These are phyloP conservation scores for Campopleginae sp. DNA, from an alignment of 2,888 invertebrate genomes.

Conservation along the genomic window DNA sequence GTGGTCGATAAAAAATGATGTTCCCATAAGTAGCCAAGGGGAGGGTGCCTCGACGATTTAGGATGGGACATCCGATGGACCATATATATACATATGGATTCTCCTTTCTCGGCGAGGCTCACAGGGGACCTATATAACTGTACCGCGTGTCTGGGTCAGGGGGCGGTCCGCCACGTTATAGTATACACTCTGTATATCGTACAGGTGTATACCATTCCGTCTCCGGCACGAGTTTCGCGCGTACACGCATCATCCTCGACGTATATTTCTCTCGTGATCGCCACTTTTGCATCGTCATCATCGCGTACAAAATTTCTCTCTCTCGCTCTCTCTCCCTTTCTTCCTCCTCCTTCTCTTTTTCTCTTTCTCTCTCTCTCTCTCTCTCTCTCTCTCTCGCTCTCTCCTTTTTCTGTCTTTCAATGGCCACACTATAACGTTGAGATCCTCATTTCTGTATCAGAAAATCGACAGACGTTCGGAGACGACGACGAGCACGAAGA, in stretches of 20 bases:
- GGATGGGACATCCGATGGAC: slow-evolving; percentile 13
- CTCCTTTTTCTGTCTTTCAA: slow-evolving; percentile 37
- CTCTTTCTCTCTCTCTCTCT: slow-evolving; percentile 63
- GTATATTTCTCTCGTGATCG: slow-evolving; percentile 67
- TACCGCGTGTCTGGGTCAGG: slow-evolving; percentile 86
- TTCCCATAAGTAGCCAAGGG: slow-evolving; percentile 1
- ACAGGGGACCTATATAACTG: slow-evolving; percentile 85
- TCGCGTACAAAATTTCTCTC: slow-evolving; percentile 64
- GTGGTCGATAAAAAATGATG: slow-evolving; percentile 17
- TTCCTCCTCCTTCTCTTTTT: slow-evolving; percentile 31
- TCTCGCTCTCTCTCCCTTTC: slow-evolving; percentile 63
- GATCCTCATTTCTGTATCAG: slow-evolving; percentile 59
- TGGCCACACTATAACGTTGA: slow-evolving; percentile 47
- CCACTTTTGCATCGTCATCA: slow-evolving; percentile 64
- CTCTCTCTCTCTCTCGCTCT: slow-evolving; percentile 26
- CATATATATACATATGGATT: slow-evolving; percentile 33
- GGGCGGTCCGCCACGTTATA: slow-evolving; percentile 85
- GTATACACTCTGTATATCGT: slow-evolving; percentile 82
- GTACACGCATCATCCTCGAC: slow-evolving; percentile 73
- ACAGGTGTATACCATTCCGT: slow-evolving; percentile 86
- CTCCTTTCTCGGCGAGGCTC: slow-evolving; percentile 36
- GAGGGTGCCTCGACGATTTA: not conserved
- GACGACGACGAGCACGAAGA: slow-evolving; percentile 58
- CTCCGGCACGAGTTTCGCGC: slow-evolving; percentile 80
- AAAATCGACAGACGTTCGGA: slow-evolving; percentile 62